Base-by-base conservation (phyloP, 92 coral and sea anemone species). In the Muricea muricata region DNA sequence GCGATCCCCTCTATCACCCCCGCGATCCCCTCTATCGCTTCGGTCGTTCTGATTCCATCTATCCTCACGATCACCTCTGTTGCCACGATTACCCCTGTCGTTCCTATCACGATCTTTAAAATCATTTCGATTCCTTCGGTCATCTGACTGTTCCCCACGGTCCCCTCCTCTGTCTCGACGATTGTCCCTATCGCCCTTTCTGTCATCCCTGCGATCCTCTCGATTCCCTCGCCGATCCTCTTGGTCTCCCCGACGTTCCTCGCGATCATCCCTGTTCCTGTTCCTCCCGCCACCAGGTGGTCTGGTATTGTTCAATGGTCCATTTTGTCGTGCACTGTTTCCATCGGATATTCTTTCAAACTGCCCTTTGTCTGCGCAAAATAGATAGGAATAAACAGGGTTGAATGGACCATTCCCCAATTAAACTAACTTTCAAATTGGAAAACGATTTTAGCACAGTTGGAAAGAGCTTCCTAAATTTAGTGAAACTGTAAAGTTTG, bases 221-320 rank as follows among this genome's bases (percentile, higher is more conserved):
- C 83, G 69, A 78, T 78, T 71, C 17, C 33, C 83, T 56, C 56
- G 63, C n/a, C 33, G 70, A 28, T 56, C 83, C 6, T 46, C 83
- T 1, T 63, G 63, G 55, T 56, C 83, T 6, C 83, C 83, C 70
- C 30, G 70, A 6, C 39, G 70, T 28, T 63, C 70, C 28, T 63
- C 70, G 23, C 70, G 70, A 28, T 63, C 70, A 12, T 63, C 70
- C 12, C 37, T 28, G 35, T 73, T 14, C 98, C 99, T 84, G 90
- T 81, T 25, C 93, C 99, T 13, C 94, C 91, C 40, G 91, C 97
- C 98, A 34, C 89, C 92, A 41, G 92, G 86, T 47, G 87, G 88
- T 81, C 88, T 93, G 68, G 90, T 92, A 42, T 86, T 89, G 70
- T 92, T 87, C 58, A 75, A 58, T 4, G 70, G 88, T 4, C 90